phyloP scores from a whole-genome alignment of 2,113 vertebrate genomes.

The Orycteropus afer region DNA sequence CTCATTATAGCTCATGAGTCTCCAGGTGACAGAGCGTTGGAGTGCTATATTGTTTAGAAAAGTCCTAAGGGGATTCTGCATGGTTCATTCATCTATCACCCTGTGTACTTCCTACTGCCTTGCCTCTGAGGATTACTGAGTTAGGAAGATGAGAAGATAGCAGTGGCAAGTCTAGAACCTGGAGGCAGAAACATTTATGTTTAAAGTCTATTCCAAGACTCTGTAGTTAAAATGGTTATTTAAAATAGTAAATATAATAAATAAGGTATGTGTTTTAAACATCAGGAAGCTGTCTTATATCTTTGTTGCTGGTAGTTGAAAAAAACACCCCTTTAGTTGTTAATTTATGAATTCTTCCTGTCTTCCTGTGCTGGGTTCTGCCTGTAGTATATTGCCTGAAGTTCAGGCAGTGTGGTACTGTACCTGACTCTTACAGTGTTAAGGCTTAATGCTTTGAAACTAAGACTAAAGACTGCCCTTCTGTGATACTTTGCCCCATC shows the following conservation, averaged over 20 bases:
- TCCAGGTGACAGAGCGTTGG: background rate
- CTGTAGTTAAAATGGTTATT: slow-evolving; percentile 49
- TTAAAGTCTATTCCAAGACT: slow-evolving; percentile 17
- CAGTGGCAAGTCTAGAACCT: background rate
- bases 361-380: background rate
- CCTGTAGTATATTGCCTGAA: background rate
- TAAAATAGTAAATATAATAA: background rate
- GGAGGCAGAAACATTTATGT: slow-evolving; percentile 12
- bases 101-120: background rate
- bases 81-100: background rate
- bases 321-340: background rate
- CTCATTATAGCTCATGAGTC: background rate
- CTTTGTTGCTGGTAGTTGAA: slow-evolving; percentile 20
- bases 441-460: background rate
- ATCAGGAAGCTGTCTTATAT: slow-evolving; percentile 28
- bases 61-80: background rate
- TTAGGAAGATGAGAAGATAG: slow-evolving; percentile 9
- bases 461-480: background rate
- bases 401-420: background rate
- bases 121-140: background rate
- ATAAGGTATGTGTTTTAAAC: background rate
- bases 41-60: background rate
- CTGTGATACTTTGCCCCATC: background rate
- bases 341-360: slow-evolving; percentile 43
- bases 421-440: background rate